Base-by-base conservation (phyloP, 2,113 vertebrate species). In the Cercopithecus mona region DNA sequence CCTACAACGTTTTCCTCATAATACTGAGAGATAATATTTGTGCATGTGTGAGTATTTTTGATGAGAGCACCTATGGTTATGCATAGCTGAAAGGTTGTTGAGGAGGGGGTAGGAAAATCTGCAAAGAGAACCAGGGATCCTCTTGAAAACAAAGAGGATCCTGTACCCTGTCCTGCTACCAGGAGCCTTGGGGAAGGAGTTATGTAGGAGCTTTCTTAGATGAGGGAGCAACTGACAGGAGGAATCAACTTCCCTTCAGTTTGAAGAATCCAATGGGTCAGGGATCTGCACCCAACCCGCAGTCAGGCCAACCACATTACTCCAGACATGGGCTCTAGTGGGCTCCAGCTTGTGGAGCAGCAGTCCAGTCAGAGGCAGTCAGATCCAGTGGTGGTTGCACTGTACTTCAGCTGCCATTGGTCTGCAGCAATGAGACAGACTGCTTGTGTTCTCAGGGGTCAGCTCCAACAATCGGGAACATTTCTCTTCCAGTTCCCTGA, bases 381-480 rank as follows among this genome's bases (percentile, higher is more conserved):
- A n/a, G 59, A 40, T 6, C 17, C 50, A 17, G 59, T 27, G 38
- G 52, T 2, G 2, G 8, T 4, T 27, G 4, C 3, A 20, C 4
- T 11, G 4, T 14, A 82, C 48, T 57, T 27, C 3, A 16, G 11
- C 12, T 68, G 35, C 17, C 14, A 12, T 14, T 1, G 14, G 25
- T 66, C 96, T 76, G 52, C 30, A 86, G 38, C 13, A 43, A 25
- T 0, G 17, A 79, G 75, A 52, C 22, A 20, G 30, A 30, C 93
- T 30, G 50, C 57, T 35, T 25, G 43, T 4, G 3, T 57, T 61
- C 72, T 79, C 40, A 88, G 38, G 30, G 3, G 5, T 64, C 50
- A 66, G 64, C 57, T 76, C n/a, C 68, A 76, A 27, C 38, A 52
- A 13, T 13, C 0, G 0, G 75, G 23, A n/a, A 35, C 5, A 90